These are phyloP conservation scores for Erannis defoliaria DNA, from an alignment of 2,888 invertebrate species.

Conservation along the genomic window DNA sequence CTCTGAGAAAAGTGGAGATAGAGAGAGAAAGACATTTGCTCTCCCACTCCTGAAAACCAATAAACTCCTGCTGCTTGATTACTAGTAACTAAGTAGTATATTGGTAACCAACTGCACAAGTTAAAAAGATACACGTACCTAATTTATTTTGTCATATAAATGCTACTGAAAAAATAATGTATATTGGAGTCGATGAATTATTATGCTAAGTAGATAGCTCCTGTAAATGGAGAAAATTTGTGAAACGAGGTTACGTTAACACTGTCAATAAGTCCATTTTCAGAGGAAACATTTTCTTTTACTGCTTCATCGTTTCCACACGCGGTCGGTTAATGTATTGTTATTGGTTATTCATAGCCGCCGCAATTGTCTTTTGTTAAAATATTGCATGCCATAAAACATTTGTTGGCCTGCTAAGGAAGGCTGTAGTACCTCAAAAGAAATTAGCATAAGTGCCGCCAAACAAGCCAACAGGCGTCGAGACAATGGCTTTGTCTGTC, in stretches of 20 bases:
- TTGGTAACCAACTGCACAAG: no score
- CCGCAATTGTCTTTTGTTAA: conserved; percentile 57
- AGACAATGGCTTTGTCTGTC: conserved; percentile 84
- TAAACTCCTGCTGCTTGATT: not conserved
- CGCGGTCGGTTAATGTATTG: conserved; percentile 38
- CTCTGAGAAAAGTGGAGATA: no score
- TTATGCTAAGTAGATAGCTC: not conserved
- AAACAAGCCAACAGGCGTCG: conserved; percentile 64
- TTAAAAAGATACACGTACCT: no score
- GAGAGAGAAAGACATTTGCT: no score
- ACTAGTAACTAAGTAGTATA: no score
- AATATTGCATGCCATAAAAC: conserved; percentile 72
- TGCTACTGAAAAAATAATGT: no score
- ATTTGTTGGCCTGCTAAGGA: conserved; percentile 68
- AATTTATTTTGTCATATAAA: no score
- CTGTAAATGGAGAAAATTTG: not conserved
- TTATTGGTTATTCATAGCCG: conserved; percentile 45
- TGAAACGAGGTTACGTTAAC: not conserved
- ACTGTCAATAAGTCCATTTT: conserved; percentile 6
- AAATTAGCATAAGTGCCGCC: conserved; percentile 83
- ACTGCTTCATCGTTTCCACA: conserved; percentile 9
- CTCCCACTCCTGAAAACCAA: no score
- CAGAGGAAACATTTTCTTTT: conserved; percentile 26
- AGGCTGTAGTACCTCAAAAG: conserved; percentile 74
- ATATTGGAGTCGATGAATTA: not conserved